These are phyloP conservation scores for Cryptosula pallasiana DNA, from an alignment of 2,888 invertebrate species.

Conservation along the genomic window DNA sequence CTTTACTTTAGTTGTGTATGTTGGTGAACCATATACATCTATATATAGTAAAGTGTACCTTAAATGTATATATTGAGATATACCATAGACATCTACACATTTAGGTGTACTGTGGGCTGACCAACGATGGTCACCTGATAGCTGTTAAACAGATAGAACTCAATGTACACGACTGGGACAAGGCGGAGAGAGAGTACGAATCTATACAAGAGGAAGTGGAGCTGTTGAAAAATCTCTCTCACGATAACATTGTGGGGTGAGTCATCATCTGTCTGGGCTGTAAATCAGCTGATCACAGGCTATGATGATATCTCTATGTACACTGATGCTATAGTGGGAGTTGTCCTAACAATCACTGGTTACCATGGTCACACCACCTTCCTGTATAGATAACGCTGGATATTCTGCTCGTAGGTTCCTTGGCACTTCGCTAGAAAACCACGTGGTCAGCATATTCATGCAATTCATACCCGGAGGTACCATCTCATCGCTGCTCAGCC, in stretches of 20 bases:
- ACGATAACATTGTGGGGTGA: conserved; percentile 53
- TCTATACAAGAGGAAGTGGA: conserved; percentile 53
- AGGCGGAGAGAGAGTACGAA: conserved; percentile 49
- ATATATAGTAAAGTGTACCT: not conserved
- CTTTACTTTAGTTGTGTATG: no score
- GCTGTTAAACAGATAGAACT: conserved; percentile 54
- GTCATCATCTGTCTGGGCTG: no score
- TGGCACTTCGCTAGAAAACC: conserved; percentile 52
- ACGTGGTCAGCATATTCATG: conserved; percentile 52
- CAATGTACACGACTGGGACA: conserved; percentile 42
- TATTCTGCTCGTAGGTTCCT: conserved; percentile 41
- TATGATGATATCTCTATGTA: no score
- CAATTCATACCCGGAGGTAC: conserved; percentile 54
- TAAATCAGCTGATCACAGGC: no score
- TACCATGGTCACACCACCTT: no score
- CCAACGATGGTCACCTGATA: conserved; percentile 50
- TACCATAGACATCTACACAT: no score
- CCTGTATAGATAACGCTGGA: not conserved
- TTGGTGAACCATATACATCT: no score
- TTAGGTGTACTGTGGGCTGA: conserved; percentile 52
- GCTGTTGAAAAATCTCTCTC: conserved; percentile 49
- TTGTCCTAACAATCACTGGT: no score
- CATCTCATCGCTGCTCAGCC: conserved; percentile 47
- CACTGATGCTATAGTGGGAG: no score
- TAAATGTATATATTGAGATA: no score